Evolutionary conservation across 2,888 invertebrate genomes (phyloP).

Genomic region (Lycaena phlaeas): DNA sequence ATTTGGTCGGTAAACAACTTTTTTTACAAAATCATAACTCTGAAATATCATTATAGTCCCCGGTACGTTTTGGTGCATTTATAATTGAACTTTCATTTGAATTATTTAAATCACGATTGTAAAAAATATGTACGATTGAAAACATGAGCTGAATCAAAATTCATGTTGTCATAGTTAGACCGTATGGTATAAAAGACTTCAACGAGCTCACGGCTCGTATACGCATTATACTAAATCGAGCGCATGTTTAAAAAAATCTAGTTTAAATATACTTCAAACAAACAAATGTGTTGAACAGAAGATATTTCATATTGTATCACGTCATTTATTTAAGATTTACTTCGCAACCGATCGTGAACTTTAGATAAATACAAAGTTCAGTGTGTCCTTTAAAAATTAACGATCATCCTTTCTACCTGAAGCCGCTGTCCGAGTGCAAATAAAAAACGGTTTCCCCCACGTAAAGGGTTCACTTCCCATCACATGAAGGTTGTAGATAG

Average conservation of each 20-base stretch:
- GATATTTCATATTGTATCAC: background rate
- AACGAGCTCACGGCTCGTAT: slow-evolving; percentile 44
- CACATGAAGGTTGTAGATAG: slow-evolving; percentile 55
- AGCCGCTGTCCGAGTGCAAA: slow-evolving; percentile 71
- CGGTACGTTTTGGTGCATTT: slow-evolving; percentile 31
- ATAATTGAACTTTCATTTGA: too few relatives aligned
- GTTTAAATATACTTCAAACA: too few relatives aligned
- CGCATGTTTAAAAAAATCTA: too few relatives aligned
- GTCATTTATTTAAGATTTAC: slow-evolving; percentile 7
- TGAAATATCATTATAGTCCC: slow-evolving; percentile 24
- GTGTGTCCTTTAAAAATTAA: slow-evolving; percentile 69
- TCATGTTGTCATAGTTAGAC: background rate
- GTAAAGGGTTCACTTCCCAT: slow-evolving; percentile 76
- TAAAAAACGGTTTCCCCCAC: slow-evolving; percentile 70
- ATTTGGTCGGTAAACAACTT: slow-evolving; percentile 52
- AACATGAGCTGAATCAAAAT: background rate
- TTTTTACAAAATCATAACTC: slow-evolving; percentile 54
- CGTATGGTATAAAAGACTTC: slow-evolving; percentile 49
- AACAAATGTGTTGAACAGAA: too few relatives aligned
- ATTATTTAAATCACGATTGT: too few relatives aligned
- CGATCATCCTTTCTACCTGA: slow-evolving; percentile 73
- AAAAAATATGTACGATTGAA: background rate
- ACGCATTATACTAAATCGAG: background rate
- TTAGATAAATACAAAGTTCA: slow-evolving; percentile 46
- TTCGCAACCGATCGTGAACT: slow-evolving; percentile 25